These are phyloP conservation scores for Melitaea cinxia DNA, from an alignment of 1,140 invertebrate genomes.

Conservation along the genomic window DNA sequence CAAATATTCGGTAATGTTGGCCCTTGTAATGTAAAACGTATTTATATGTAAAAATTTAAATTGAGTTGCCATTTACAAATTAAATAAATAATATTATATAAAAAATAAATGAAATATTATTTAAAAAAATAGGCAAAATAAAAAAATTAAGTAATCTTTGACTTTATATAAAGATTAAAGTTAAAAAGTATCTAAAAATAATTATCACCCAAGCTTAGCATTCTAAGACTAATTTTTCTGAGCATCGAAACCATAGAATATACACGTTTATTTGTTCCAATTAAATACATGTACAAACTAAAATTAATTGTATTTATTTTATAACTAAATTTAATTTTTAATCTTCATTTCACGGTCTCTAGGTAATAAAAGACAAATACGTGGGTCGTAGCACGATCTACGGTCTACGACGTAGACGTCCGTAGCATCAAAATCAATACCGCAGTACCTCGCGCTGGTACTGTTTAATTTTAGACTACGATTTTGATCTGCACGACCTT, in stretches of 20 bases:
- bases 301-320: no score
- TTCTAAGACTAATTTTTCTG: background rate
- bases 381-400: constrained; percentile 22
- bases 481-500: background rate
- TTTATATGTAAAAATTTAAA: no score
- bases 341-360: background rate
- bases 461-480: constrained; percentile 20
- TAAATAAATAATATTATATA: no score
- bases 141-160: background rate
- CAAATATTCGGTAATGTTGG: background rate
- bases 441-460: constrained; percentile 6
- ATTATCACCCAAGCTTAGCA: background rate
- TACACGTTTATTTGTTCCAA: background rate
- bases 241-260: background rate
- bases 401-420: constrained; percentile 34
- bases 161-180: background rate
- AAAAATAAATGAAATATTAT: no score
- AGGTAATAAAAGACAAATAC: constrained; percentile 1
- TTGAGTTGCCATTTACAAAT: no score
- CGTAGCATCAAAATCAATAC: constrained; percentile 42
- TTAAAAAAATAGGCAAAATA: no score
- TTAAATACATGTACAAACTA: background rate
- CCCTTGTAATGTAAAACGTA: background rate
- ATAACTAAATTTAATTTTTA: background rate
- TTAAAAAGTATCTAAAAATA: background rate